Percentiles rank a stretch among this genome's conserved stretches.
phyloP scores from a whole-genome alignment of 2,113 vertebrate species.

The Grammomys surdaster region DNA sequence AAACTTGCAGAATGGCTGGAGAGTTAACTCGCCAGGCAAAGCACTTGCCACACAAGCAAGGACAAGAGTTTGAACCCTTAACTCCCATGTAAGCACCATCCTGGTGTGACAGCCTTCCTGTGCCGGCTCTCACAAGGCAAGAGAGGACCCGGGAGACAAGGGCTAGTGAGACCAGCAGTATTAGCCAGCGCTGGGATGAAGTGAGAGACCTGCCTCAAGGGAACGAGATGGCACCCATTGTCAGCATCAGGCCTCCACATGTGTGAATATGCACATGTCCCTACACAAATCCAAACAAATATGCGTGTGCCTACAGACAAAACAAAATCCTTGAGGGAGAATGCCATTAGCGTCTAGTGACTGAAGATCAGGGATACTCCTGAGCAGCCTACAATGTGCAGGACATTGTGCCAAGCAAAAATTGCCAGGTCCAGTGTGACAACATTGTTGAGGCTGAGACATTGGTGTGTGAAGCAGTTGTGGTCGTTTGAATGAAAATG shows the following conservation, averaged over 20 bases:
- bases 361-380: too few relatives aligned
- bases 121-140: neutral
- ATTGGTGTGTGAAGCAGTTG: neutral
- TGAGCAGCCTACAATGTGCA: rapidly evolving
- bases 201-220: neutral
- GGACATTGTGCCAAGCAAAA: neutral
- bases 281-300: neutral
- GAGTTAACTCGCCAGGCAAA: neutral
- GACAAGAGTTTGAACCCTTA: neutral
- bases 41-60: too few relatives aligned
- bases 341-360: neutral
- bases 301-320: neutral
- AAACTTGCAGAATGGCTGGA: rapidly evolving
- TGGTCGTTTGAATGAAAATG: neutral
- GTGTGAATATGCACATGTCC: too few relatives aligned
- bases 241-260: neutral
- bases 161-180: neutral
- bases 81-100: neutral
- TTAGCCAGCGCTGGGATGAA: neutral
- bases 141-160: too few relatives aligned
- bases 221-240: neutral
- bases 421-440: neutral
- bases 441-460: rapidly evolving
- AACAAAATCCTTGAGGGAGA: neutral
- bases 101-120: neutral